phyloP scores from a whole-genome alignment of 1,140 invertebrate species.

The Pseudomyrmex flavicornis region DNA sequence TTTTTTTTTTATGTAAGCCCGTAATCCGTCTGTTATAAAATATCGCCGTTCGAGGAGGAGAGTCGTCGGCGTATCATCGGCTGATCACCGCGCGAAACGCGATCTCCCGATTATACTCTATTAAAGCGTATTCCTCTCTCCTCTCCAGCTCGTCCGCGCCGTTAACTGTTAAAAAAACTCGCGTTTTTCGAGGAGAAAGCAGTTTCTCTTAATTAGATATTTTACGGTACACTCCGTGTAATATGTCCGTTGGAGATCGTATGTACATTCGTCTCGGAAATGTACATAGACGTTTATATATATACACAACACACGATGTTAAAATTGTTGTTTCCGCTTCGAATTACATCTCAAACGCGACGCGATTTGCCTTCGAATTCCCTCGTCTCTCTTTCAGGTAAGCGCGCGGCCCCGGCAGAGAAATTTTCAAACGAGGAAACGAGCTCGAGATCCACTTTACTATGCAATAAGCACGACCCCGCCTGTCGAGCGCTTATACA shows the following conservation, averaged over 20 bases:
- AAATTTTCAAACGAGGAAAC: slow-evolving; percentile 44
- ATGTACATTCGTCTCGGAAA: not conserved
- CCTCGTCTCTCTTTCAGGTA: not conserved
- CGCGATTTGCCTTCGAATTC: slow-evolving; percentile 20
- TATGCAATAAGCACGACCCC: slow-evolving; percentile 4
- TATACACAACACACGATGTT: not conserved
- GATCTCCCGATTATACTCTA: slow-evolving; percentile 5
- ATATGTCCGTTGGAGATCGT: not conserved
- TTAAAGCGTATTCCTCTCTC: too few relatives aligned
- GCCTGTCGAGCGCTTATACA: not conserved
- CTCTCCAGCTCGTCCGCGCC: too few relatives aligned
- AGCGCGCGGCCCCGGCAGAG: not conserved
- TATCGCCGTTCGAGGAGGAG: slow-evolving; percentile 20
- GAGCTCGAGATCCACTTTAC: slow-evolving; percentile 35
- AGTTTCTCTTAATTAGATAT: slow-evolving; percentile 19
- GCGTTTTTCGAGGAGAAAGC: slow-evolving; percentile 12
- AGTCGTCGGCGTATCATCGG: slow-evolving; percentile 7
- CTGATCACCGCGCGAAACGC: slow-evolving; percentile 21
- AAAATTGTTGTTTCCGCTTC: slow-evolving; percentile 40
- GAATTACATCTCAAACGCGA: not conserved
- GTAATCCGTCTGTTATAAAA: slow-evolving; percentile 44
- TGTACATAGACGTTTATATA: not conserved
- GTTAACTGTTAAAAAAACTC: not conserved
- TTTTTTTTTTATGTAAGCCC: slow-evolving; percentile 32
- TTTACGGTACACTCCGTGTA: too few relatives aligned